Evolutionary conservation across 2,888 invertebrate genomes (phyloP), one percentile per base, ranked within the genome.

Genomic region (Polydrusus pterygomalis): DNA sequence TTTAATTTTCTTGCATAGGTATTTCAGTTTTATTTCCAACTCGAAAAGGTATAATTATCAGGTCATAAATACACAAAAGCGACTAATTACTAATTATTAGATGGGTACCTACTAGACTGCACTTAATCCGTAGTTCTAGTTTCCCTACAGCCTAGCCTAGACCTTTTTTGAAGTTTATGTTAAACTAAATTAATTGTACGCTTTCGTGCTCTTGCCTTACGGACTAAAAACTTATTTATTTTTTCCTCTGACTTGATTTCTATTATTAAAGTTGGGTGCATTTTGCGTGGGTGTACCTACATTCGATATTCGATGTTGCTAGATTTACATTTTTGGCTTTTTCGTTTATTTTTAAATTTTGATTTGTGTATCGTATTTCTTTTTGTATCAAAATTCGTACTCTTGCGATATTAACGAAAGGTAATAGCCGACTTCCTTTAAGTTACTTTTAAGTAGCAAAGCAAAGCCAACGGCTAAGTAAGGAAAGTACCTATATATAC

Each of bases 211-310:
- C 40, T 69, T 54, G 13, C 67, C 15, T 51, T 69, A 25, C 56
- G 43, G 56, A 40, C 51, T 49, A 54, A 6, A 34, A 51, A 20
- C n/a, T 25, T 38, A 17, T 56, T 69, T 10, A 18, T 56, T 17
- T 69, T 69, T 56, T 13, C 20, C 15, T 17, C 60, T 70, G 60
- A 73, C 73, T 76, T 68, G 73, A 69, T 73, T 73, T 77, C 77
- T 77, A 77, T 77, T 73, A 47, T 67, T 77, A 69, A 73, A 56
- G 43, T 45, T 30, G 51, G 45, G 38, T 56, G 62, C 64, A 58
- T 45, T 47, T 64, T 18, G 75, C 17, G 75, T 75, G 62, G 68
- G 72, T 30, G 45, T 60, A 38, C 38, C 56, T 60, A 30, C 38
- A 43, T 43, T 60, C 58, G 54, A 54, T 58, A 17, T 43, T 70